These are phyloP conservation scores for Styela clava DNA, from an alignment of 23 tunicate genomes.

Conservation along the genomic window DNA sequence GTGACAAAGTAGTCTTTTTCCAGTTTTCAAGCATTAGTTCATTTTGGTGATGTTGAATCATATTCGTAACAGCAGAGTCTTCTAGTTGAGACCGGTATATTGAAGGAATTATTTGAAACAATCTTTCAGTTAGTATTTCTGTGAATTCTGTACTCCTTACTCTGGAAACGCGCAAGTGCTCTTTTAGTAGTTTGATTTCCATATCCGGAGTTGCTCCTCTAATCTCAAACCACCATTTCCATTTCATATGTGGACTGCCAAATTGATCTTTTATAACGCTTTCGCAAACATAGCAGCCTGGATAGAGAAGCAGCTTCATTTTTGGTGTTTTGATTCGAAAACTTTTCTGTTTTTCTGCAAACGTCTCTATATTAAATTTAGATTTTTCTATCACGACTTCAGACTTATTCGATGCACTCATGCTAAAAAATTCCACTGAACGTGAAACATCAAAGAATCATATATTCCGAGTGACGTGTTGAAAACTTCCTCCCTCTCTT, in stretches of 20 bases:
- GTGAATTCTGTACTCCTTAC: not conserved
- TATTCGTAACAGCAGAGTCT: too few species aligned
- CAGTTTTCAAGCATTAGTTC: too few species aligned
- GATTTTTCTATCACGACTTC: not conserved
- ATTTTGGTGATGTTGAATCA: too few species aligned
- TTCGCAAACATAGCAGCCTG: slow-evolving; percentile 23
- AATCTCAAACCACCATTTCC: slow-evolving; percentile 31
- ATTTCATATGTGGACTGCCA: slow-evolving; percentile 6
- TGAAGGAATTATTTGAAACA: too few species aligned
- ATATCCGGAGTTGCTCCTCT: slow-evolving; percentile 5
- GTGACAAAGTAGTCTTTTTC: too few species aligned
- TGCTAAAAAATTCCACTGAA: not conserved
- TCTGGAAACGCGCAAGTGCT: not conserved
- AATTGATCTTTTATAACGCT: not conserved
- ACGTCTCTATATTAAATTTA: not conserved
- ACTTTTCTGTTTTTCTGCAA: not conserved
- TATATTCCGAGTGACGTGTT: not conserved
- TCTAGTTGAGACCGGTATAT: too few species aligned
- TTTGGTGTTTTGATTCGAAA: slow-evolving; percentile 1
- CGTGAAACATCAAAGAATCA: not conserved
- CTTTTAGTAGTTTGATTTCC: not conserved
- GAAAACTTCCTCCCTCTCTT: not conserved
- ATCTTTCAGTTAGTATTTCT: too few species aligned
- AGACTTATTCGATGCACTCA: not conserved
- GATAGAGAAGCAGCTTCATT: not conserved